A percentile compares a stretch with the other conserved stretches of the same genome.
Evolutionary conservation across 2,797 vertebrate genomes (phyloP).

Genomic region (Meda fulgida): DNA sequence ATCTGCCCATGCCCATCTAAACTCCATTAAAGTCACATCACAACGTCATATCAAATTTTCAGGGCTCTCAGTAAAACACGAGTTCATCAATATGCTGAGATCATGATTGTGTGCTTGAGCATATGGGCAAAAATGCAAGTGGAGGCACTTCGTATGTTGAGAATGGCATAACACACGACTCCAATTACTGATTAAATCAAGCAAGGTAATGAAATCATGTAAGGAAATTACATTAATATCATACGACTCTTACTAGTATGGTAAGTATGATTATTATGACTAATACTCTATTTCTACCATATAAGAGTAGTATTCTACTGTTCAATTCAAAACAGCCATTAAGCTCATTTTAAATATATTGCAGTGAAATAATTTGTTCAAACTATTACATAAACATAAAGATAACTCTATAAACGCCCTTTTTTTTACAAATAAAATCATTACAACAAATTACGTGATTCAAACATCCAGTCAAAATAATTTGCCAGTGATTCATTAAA

Average conservation of each 20-base stretch:
- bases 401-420: too few species aligned
- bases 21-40: slow-evolving; percentile 21
- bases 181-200: neutral
- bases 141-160: neutral
- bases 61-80: slow-evolving; percentile 63
- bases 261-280: neutral
- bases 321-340: neutral
- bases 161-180: neutral
- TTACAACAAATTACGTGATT: neutral
- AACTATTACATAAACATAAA: neutral
- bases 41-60: neutral
- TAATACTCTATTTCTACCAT: neutral
- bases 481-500: neutral
- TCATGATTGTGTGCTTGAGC: slow-evolving; percentile 19
- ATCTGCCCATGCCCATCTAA: neutral
- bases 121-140: neutral
- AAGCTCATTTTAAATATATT: neutral
- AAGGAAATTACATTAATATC: neutral
- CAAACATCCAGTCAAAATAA: neutral
- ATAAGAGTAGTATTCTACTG: neutral
- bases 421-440: neutral
- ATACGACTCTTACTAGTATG: neutral
- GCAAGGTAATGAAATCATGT: neutral
- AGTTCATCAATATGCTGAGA: slow-evolving; percentile 30
- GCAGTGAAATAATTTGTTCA: neutral